Conservation (phyloP, 2,113 vertebrate species). For the Rhinopomastus cyanomelas region DNA sequence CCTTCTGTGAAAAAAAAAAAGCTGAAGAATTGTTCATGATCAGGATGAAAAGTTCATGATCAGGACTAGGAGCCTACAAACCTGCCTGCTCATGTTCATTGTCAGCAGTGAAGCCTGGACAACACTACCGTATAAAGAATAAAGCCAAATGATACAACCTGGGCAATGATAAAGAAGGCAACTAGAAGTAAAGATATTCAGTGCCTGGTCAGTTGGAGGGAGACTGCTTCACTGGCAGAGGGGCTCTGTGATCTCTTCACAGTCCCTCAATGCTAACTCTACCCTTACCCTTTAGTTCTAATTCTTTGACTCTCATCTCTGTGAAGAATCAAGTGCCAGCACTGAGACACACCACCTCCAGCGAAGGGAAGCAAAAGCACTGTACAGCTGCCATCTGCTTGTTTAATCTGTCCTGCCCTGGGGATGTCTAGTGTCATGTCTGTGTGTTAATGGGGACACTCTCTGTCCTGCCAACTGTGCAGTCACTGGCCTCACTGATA, state of each 20-base stretch:
- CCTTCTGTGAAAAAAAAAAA: not conserved
- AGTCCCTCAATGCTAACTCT: not conserved
- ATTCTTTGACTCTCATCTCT: not conserved
- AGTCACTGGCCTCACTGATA: not conserved
- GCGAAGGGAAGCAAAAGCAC: not conserved
- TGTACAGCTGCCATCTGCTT: not conserved
- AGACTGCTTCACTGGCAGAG: not conserved
- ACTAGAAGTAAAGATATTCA: not conserved
- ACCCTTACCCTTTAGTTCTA: not conserved
- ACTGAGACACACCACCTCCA: not conserved
- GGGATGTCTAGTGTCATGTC: not conserved
- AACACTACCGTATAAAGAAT: not conserved
- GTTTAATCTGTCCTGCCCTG: not conserved
- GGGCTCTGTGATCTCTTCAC: not conserved
- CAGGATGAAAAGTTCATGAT: not conserved
- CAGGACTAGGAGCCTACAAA: not conserved
- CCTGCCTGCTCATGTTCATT: not conserved
- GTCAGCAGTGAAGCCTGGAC: not conserved
- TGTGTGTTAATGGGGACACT: not conserved
- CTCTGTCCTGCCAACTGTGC: not conserved
- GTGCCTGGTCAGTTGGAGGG: not conserved
- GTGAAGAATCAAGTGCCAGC: not conserved
- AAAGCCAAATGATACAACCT: not conserved
- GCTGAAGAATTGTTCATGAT: accelerated
- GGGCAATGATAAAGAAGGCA: not conserved